These are phyloP conservation scores for Heterodera filipjevi DNA, from an alignment of 2,888 invertebrate species.

Conservation along the genomic window DNA sequence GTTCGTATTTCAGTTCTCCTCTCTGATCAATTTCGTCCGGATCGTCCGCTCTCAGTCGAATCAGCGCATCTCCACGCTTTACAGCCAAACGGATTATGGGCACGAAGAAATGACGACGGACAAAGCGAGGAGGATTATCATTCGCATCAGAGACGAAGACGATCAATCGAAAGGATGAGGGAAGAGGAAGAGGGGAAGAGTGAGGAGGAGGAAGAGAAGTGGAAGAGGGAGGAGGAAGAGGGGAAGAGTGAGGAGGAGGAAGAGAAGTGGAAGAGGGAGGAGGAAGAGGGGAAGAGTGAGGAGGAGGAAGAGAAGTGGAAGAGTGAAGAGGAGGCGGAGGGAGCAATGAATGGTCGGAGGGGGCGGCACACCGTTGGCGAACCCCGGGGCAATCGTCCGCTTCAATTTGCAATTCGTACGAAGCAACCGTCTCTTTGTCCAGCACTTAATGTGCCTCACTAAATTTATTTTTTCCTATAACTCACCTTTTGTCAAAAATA, in stretches of 20 bases:
- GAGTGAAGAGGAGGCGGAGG: background rate
- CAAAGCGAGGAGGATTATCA: slow-evolving; percentile 52
- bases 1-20: background rate
- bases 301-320: background rate
- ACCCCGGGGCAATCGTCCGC: slow-evolving; percentile 41
- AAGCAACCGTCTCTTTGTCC: slow-evolving; percentile 45
- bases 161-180: slow-evolving; percentile 7
- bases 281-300: background rate
- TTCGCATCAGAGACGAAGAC: slow-evolving; percentile 47
- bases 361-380: background rate
- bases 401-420: slow-evolving; percentile 44
- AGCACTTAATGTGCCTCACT: slow-evolving; percentile 23
- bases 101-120: slow-evolving; percentile 20
- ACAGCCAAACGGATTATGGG: background rate
- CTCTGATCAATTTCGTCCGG: background rate
- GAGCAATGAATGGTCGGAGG: background rate
- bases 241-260: background rate
- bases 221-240: background rate
- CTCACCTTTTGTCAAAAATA: slow-evolving; percentile 15
- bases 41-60: slow-evolving; percentile 17
- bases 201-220: background rate
- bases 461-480: background rate
- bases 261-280: background rate
- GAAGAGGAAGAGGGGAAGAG: no score
- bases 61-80: background rate